Conservation (phyloP, 2,888 invertebrate species). For the Amaurobius ferox region DNA sequence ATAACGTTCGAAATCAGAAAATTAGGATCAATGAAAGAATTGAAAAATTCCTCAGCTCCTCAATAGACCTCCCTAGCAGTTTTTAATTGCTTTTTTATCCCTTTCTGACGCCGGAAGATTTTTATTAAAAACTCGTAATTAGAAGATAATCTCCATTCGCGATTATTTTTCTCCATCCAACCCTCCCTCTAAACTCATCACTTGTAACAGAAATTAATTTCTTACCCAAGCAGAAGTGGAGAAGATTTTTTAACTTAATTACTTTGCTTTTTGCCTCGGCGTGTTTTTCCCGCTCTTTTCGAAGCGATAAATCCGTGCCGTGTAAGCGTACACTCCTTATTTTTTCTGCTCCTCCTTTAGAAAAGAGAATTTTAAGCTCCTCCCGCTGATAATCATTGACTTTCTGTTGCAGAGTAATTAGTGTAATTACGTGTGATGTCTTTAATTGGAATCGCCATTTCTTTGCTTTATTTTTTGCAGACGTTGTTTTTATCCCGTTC, state of each 20-base stretch:
- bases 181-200: conserved; percentile 64
- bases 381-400: conserved; percentile 51
- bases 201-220: conserved; percentile 71
- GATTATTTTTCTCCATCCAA: conserved; percentile 53
- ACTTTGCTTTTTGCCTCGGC: conserved; percentile 26
- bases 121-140: conserved; percentile 70
- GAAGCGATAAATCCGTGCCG: conserved; percentile 14
- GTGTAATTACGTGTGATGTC: conserved; percentile 66
- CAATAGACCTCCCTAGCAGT: conserved; percentile 64
- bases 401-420: conserved; percentile 54
- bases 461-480: conserved; percentile 24
- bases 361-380: conserved; percentile 41
- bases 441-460: conserved; percentile 66
- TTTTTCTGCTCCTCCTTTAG: conserved; percentile 24
- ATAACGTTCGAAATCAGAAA: conserved; percentile 47
- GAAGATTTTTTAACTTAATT: conserved; percentile 72
- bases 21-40: conserved; percentile 66
- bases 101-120: conserved; percentile 27
- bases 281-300: conserved; percentile 19
- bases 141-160: conserved; percentile 67
- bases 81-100: conserved; percentile 72
- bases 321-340: conserved; percentile 16
- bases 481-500: background rate
- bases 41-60: conserved; percentile 54
- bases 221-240: conserved; percentile 41